Evolutionary conservation across 2,888 invertebrate genomes (phyloP), one percentile per base, ranked within the genome.

Genomic region (Ferdinandea cuprea): DNA sequence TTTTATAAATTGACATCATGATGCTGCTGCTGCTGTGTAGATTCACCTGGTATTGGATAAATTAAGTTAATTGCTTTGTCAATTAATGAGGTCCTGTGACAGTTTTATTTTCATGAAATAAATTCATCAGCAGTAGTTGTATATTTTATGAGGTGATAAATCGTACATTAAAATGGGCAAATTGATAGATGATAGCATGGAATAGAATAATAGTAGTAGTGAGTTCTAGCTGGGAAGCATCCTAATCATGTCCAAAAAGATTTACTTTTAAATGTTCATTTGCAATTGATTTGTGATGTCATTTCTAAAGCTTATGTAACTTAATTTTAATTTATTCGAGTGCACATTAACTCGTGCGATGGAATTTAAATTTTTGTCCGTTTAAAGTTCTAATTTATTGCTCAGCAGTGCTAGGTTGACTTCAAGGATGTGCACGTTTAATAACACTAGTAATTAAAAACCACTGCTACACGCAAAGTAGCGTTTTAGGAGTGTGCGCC

Each of bases 11-110:
- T 44, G 32, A 61, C 30, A 17, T 15, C 46, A 17, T 56, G 40
- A 6, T 21, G 58, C 17, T 65, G 32, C 28, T 56, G 40, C 8
- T 21, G 58, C 17, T 65, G 32, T 28, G 46, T 5, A 25, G 37
- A 35, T 46, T 50, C 17, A 28, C 9, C 5, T 54, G 73, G 50
- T 25, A 11, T 44, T 61, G 71, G 37, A 56, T 66, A 66, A 81
- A 77, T 77, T 77, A 81, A 72, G 40, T 40, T 81, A 71, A 81
- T 77, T 77, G 71, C 32, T 32, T 54, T 81, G 71, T 71, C 76
- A 71, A 76, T 76, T 81, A 76, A 54, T 66, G 54, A 48, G 42
- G 17, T 40, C 35, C 42, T 48, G 32, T 37, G 58, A 30, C 48
- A 35, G 65, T 4, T 58, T 66, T 50, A 42, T 50, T 56, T 28